Conservation (phyloP, 2,888 invertebrate species). For the Deilephila elpenor region DNA sequence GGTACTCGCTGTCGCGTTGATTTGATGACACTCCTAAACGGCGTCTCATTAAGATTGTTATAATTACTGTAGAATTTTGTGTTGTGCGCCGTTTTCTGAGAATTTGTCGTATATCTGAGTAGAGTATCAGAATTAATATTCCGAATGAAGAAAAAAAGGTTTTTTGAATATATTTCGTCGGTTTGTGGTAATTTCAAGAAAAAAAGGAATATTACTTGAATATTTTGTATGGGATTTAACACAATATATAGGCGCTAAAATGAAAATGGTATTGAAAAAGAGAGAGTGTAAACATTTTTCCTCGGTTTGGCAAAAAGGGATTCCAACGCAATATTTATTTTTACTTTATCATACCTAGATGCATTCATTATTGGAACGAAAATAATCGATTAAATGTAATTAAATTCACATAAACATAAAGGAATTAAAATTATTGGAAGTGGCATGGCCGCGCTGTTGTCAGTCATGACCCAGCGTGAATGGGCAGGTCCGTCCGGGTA, state of each 20-base stretch:
- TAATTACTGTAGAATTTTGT: not conserved
- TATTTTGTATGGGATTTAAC: not conserved
- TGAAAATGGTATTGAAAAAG: no score
- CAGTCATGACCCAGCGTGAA: no score
- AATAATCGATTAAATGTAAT: not conserved
- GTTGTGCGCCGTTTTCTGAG: not conserved
- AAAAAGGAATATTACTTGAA: not conserved
- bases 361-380: not conserved
- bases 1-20: conserved; percentile 8
- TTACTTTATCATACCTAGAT: not conserved
- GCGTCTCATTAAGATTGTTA: conserved; percentile 7
- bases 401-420: no score
- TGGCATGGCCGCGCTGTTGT: no score
- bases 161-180: no score
- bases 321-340: not conserved
- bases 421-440: no score
- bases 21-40: conserved; percentile 28
- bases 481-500: no score
- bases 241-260: not conserved
- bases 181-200: not conserved
- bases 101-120: not conserved
- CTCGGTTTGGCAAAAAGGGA: not conserved
- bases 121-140: not conserved
- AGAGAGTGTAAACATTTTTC: not conserved
- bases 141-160: not conserved